Percentiles rank a stretch among this genome's conserved stretches.
Conservation (phyloP, 2,797 vertebrate genomes). For the Ctenosaura bakeri region DNA sequence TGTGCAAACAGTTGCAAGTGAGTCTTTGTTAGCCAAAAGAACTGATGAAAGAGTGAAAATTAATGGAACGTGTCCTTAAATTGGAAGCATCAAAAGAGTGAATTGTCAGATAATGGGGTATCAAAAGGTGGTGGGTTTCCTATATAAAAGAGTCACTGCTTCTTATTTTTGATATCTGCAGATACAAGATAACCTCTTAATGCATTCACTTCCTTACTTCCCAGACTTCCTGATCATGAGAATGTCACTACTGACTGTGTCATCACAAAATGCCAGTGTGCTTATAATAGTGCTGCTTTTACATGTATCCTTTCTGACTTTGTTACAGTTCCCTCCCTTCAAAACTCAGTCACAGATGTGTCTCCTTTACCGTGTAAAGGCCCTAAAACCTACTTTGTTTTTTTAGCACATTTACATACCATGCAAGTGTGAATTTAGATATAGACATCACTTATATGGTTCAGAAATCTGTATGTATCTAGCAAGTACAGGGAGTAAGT, state of each 20-base stretch:
- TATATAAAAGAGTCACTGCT: background rate
- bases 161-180: background rate
- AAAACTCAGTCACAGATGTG: background rate
- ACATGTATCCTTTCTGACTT: background rate
- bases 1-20: too few relatives aligned
- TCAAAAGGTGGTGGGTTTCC: too few relatives aligned
- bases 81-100: too few relatives aligned
- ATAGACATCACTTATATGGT: too few relatives aligned
- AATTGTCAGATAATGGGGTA: too few relatives aligned
- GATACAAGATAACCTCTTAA: background rate
- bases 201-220: background rate
- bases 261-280: background rate
- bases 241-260: background rate
- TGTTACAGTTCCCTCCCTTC: background rate
- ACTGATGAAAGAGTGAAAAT: too few relatives aligned
- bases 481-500: too few relatives aligned
- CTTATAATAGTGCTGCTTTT: background rate
- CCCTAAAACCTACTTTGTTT: background rate
- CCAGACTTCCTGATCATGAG: background rate
- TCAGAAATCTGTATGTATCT: background rate
- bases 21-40: too few relatives aligned
- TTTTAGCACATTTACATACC: background rate
- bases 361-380: background rate
- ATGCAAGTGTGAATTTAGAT: background rate
- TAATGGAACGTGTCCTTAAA: too few relatives aligned